A percentile compares a stretch with the other conserved stretches of the same genome.
Conservation (phyloP, 1,140 invertebrate genomes). For the Lucilia cuprina region DNA sequence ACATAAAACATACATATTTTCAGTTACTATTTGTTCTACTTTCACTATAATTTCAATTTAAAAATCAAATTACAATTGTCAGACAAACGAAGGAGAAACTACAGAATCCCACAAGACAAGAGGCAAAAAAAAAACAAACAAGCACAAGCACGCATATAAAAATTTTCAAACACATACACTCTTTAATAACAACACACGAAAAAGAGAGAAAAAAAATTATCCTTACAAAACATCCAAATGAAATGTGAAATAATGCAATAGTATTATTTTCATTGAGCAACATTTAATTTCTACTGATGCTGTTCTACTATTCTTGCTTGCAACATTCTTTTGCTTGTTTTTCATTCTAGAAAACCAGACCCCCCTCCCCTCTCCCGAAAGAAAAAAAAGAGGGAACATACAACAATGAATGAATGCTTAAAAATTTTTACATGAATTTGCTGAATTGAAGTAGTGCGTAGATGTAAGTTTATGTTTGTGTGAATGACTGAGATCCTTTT, state of each 20-base stretch:
- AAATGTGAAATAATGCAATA: neutral
- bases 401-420: too few species aligned
- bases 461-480: neutral
- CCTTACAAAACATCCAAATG: neutral
- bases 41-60: slow-evolving; percentile 12
- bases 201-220: neutral
- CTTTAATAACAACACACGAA: neutral
- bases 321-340: too few species aligned
- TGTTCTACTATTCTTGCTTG: too few species aligned
- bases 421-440: neutral
- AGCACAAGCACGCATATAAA: too few species aligned
- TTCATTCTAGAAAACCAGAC: too few species aligned
- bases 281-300: neutral
- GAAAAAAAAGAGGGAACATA: too few species aligned
- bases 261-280: slow-evolving; percentile 4
- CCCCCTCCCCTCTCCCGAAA: too few species aligned
- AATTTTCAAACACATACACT: neutral
- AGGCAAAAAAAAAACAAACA: neutral
- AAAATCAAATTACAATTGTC: slow-evolving; percentile 18
- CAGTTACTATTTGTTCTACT: neutral
- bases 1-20: neutral
- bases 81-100: slow-evolving; percentile 6
- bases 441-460: neutral
- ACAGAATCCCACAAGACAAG: neutral
- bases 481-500: too few species aligned